Evolutionary conservation across 1,140 invertebrate genomes (phyloP), one percentile per base, ranked within the genome.

Genomic region (Daktulosphaira vitifoliae): DNA sequence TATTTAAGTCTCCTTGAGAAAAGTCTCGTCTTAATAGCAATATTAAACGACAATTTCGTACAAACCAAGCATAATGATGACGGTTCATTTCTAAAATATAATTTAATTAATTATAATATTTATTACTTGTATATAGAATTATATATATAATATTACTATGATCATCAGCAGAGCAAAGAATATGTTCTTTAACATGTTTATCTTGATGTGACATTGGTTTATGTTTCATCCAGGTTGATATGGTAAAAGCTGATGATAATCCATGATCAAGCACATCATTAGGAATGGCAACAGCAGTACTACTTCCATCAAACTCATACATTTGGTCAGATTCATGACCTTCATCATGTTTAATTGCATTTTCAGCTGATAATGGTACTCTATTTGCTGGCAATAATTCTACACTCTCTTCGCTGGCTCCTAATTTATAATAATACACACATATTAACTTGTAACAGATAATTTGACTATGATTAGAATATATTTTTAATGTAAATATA

Each of bases 11-110:
- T 11, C 90, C 88, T 71, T 94, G 86, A 37, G 87, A 89, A 73
- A 94, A 93, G 76, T 98, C 95, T 59, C 92, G 82, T 25, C 96
- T 80, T 68, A 98, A 77, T 52, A 99, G 78, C 42, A 99, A 80
- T 69, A 98, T 96, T 68, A 99, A 78, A 13, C 94, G 87, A 75
- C 96, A 98, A 77, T 98, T 97, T 64, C 96, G 84, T 1, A 99
- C 85, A 78, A 98, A 98, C 68, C 98, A 77, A 6, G 93, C 89
- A 77, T 96, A 97, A 78, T 99, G 96, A 76, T 98, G 96, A 39
- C 96, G 85, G 77, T 97, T 98, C 92, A 96, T 95, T 81, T 94
- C 89, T 89, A 74, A 67, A 80, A 76, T 73, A 70, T 68, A 71
- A 72, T 69, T 70, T 66, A 66, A 68, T 66, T 33, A 18, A 20